Base-by-base conservation (phyloP, 2,888 invertebrate genomes). In the Ornithoptera alexandrae region DNA sequence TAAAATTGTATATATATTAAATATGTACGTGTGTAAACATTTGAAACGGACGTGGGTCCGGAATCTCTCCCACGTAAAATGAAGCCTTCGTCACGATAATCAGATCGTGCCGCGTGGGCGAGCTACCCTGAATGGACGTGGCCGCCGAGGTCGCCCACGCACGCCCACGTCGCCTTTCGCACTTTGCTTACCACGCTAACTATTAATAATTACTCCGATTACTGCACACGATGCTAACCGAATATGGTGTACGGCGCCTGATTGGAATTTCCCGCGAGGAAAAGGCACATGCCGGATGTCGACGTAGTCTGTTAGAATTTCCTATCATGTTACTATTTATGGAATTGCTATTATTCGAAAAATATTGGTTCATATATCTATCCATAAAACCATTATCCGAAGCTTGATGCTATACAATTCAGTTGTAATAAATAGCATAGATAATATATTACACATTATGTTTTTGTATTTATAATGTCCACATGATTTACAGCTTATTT, bases 71-170 rank as follows among this genome's bases (percentile, higher is more conserved):
- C 79, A 80, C 78, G 76, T 75, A 60, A 66, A 71, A 77, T 80
- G 73, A 76, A 76, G 82, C 78, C 79, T 82, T 81, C 80, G 79
- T 77, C 81, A 81, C 79, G 79, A 82, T 84, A 85, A 85, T 84
- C 84, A 82, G 84, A 83, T 81, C 78, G 78, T 79, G 72, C 74
- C 68, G 74, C 78, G 80, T 76, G 85, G 87, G 87, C 79, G 84
- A 80, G 78, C 81, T 83, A 84, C 84, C 83, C 86, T 89, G 86
- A 90, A 91, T 89, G 90, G 88, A 81, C 85, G 82, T 79, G 83
- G 78, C 82, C 81, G 80, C 79, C 78, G 78, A 5, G 12, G 77
- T 75, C 80, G 75, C 88, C 85, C 81, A 84, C 87, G 79, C 84
- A 73, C 76, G 58, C 80, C 76, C 73, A 79, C 77, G 76, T 67